Evolutionary conservation across 2,888 invertebrate genomes (phyloP).

Genomic region (Phytoseiulus persimilis): DNA sequence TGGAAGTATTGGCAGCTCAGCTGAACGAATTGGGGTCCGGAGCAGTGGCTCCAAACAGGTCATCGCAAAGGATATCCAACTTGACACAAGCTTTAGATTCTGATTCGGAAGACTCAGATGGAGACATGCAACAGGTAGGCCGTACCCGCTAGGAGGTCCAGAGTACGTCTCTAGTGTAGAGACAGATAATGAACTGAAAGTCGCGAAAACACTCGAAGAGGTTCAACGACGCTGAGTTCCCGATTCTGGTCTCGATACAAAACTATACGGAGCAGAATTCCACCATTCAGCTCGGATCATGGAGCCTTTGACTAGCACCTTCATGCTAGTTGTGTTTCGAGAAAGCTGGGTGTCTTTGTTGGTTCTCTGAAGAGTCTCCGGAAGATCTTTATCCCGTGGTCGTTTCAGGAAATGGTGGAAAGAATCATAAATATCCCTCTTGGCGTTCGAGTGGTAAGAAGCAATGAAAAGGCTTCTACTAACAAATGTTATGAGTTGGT

Average conservation of each 20-base stretch:
- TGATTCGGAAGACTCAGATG: constrained; percentile 30
- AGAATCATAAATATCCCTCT: constrained; percentile 29
- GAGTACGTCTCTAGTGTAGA: too few species aligned
- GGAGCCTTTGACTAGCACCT: too few species aligned
- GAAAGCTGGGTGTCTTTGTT: too few species aligned
- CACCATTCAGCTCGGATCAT: too few species aligned
- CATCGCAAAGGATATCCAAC: constrained; percentile 31
- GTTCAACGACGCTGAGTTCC: too few species aligned
- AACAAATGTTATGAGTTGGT: not conserved
- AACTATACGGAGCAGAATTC: too few species aligned
- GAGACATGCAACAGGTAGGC: constrained; percentile 25
- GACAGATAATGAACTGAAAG: too few species aligned
- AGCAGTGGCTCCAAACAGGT: constrained; percentile 39
- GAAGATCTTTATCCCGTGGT: not conserved
- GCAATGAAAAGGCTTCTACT: constrained; percentile 18
- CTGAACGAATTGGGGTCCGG: constrained; percentile 81
- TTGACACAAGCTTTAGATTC: constrained; percentile 36
- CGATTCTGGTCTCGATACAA: too few species aligned
- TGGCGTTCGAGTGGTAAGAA: constrained; percentile 38
- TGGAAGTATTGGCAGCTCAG: constrained; percentile 91
- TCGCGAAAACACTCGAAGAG: too few species aligned
- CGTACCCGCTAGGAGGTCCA: too few species aligned
- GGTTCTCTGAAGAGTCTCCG: too few species aligned
- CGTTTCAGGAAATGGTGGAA: constrained; percentile 37
- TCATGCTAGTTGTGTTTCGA: too few species aligned